Conservation (phyloP, 2,888 invertebrate species). For the Lasioglossum zephyrum region DNA sequence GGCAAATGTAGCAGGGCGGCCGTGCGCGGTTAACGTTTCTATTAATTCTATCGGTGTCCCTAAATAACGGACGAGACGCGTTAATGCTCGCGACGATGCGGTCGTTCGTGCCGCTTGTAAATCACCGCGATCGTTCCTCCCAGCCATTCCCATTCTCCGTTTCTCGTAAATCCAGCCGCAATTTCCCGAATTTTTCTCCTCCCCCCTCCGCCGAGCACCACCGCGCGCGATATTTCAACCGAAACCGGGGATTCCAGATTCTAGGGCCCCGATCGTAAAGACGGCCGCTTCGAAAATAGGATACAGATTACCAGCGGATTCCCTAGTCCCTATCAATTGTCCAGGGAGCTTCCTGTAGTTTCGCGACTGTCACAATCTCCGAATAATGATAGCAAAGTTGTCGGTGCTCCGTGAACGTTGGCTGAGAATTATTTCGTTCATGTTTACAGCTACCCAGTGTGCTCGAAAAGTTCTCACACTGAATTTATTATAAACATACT, state of each 20-base stretch:
- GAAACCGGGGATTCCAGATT: not conserved
- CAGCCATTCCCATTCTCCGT: constrained; percentile 34
- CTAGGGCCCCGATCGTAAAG: not conserved
- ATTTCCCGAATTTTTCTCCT: constrained; percentile 18
- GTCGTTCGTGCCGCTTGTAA: constrained; percentile 45
- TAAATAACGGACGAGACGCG: constrained; percentile 60
- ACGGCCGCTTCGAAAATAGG: not conserved
- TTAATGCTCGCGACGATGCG: constrained; percentile 57
- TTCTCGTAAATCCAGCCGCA: constrained; percentile 39
- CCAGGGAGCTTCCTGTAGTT: constrained; percentile 2
- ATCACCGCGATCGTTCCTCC: constrained; percentile 27
- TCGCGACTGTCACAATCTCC: not conserved
- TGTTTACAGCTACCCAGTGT: constrained; percentile 64
- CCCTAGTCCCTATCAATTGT: constrained; percentile 1
- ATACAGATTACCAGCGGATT: not conserved
- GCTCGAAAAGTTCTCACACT: constrained; percentile 22
- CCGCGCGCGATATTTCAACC: not conserved
- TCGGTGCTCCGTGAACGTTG: not conserved
- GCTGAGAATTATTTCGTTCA: constrained; percentile 54
- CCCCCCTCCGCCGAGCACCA: not conserved
- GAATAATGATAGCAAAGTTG: constrained; percentile 12
- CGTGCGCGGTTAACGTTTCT: constrained; percentile 55
- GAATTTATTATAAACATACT: not conserved
- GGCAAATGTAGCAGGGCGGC: constrained; percentile 29
- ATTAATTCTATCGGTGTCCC: constrained; percentile 58